Evolutionary conservation across 2,113 vertebrate genomes (phyloP).

Genomic region (Elephantulus edwardii): DNA sequence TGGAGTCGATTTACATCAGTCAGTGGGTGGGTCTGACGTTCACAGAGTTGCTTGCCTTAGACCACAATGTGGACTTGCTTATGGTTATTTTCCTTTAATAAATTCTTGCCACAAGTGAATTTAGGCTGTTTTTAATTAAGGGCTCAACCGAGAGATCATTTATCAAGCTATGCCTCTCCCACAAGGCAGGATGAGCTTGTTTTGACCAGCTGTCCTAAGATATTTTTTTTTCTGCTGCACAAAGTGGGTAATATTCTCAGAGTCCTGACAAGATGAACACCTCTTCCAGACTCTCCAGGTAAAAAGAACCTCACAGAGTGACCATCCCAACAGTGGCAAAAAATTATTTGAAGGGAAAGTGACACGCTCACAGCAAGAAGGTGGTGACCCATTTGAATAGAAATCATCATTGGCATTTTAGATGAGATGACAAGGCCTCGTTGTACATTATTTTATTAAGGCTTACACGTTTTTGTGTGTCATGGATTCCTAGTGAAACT

Average conservation of each 20-base stretch:
- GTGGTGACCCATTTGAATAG: neutral
- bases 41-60: neutral
- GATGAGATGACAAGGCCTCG: neutral
- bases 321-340: neutral
- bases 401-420: neutral
- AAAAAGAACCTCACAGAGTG: neutral
- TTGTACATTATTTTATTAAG: neutral
- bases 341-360: neutral
- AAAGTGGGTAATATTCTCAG: conserved; percentile 1
- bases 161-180: conserved; percentile 55
- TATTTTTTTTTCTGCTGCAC: conserved; percentile 54
- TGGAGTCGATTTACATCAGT: no score
- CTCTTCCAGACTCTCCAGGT: neutral
- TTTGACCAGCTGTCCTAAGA: conserved; percentile 60
- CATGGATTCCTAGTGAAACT: neutral
- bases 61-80: neutral
- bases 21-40: no score
- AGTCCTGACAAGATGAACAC: neutral
- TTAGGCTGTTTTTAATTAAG: conserved; percentile 67
- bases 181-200: conserved; percentile 54
- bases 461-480: neutral
- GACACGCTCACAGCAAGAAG: neutral
- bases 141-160: conserved; percentile 53
- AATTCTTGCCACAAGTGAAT: conserved; percentile 61
- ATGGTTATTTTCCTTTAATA: conserved; percentile 65